A percentile compares a stretch with the other conserved stretches of the same genome.
Conservation (phyloP, 2,113 vertebrate species). For the Mesocricetus auratus region DNA sequence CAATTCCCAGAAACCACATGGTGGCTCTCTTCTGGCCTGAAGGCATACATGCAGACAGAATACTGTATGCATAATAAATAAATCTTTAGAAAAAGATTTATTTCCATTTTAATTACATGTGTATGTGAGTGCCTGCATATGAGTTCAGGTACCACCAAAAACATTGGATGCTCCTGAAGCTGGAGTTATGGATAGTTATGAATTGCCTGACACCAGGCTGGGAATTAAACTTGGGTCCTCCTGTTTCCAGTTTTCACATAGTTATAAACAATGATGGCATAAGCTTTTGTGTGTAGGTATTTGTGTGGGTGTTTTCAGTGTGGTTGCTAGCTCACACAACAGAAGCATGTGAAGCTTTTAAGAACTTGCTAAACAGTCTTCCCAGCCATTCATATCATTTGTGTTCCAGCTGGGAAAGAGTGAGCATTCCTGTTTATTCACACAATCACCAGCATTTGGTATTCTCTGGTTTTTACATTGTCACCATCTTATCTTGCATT, state of each 20-base stretch:
- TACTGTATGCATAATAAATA: no score
- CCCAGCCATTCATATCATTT: neutral
- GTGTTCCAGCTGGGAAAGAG: neutral
- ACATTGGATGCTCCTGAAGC: no score
- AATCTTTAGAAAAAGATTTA: no score
- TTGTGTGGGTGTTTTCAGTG: neutral
- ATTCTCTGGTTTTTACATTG: neutral
- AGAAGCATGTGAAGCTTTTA: neutral
- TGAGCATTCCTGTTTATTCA: neutral
- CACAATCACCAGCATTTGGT: neutral
- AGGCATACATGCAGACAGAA: no score
- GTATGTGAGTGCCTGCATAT: neutral
- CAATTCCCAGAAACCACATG: no score
- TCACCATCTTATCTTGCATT: slow-evolving; percentile 4
- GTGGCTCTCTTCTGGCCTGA: no score
- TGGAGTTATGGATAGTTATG: neutral
- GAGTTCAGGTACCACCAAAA: neutral
- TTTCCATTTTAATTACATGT: neutral
- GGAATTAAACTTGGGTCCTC: neutral
- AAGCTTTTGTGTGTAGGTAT: neutral
- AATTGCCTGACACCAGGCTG: neutral
- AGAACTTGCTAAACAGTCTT: neutral
- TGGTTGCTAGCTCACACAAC: neutral
- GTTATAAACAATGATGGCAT: neutral
- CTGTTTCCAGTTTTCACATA: neutral